Evolutionary conservation across 2,113 vertebrate species (phyloP).

Genomic region (Bucco capensis): DNA sequence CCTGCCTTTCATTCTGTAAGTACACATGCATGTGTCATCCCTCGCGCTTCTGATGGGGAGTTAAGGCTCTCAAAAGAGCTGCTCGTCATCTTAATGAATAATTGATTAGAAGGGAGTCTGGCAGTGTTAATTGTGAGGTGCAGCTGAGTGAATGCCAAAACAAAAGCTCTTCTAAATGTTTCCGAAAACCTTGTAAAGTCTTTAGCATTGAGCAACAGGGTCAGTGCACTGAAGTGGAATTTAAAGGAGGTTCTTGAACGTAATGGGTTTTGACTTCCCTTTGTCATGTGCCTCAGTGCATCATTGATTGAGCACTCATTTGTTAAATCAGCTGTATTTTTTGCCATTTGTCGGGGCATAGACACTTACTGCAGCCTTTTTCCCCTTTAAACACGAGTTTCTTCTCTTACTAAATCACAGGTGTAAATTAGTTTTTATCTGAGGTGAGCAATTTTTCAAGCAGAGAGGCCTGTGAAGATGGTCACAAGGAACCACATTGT

Average conservation of each 20-base stretch:
- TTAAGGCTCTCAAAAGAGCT: slow-evolving; percentile 72
- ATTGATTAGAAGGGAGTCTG: slow-evolving; percentile 74
- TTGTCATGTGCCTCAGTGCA: slow-evolving; percentile 83
- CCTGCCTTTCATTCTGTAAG: slow-evolving; percentile 76
- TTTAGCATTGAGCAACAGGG: slow-evolving; percentile 79
- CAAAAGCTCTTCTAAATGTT: slow-evolving; percentile 70
- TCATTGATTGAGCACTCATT: slow-evolving; percentile 89
- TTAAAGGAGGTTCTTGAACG: slow-evolving; percentile 81
- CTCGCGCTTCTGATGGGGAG: slow-evolving; percentile 65
- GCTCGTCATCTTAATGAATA: slow-evolving; percentile 72
- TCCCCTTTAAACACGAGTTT: neutral
- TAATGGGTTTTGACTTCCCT: slow-evolving; percentile 90
- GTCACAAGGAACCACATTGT: neutral
- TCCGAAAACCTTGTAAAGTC: slow-evolving; percentile 74
- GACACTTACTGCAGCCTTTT: slow-evolving; percentile 47
- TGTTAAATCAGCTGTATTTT: slow-evolving; percentile 87
- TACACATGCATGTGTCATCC: slow-evolving; percentile 69
- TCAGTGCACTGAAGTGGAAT: slow-evolving; percentile 84
- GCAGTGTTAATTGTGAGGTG: slow-evolving; percentile 74
- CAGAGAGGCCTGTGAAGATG: neutral
- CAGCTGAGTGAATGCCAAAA: slow-evolving; percentile 66
- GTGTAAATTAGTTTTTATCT: slow-evolving; percentile 29
- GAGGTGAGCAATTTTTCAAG: slow-evolving; percentile 15
- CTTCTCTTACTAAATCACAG: slow-evolving; percentile 45
- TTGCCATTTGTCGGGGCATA: slow-evolving; percentile 44